Percentiles rank a stretch among this genome's conserved stretches.
These are phyloP conservation scores for Quadriops clusia DNA, from an alignment of 2,888 invertebrate genomes.

Conservation along the genomic window DNA sequence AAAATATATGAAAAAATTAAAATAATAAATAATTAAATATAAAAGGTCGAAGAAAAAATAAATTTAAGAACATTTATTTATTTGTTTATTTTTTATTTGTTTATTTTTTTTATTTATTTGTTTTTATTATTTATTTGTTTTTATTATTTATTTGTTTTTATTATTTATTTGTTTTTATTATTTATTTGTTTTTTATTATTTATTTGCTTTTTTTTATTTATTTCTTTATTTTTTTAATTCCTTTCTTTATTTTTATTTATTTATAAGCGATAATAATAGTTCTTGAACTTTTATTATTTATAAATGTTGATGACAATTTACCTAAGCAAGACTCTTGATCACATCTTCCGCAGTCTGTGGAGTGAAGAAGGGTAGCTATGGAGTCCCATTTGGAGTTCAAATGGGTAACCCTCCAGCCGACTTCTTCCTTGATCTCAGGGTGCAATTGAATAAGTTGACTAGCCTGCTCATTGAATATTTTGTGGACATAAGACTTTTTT, in stretches of 20 bases:
- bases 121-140: no score
- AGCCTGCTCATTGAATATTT: slow-evolving; percentile 69
- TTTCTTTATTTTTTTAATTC: no score
- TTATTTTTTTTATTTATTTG: no score
- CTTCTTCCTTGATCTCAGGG: slow-evolving; percentile 52
- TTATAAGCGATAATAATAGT: no score
- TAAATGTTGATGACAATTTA: slow-evolving; percentile 9
- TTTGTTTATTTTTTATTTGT: neutral
- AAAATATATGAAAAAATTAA: neutral
- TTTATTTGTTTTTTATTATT: no score
- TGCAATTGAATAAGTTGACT: slow-evolving; percentile 53
- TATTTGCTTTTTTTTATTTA: no score
- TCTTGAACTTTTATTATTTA: no score
- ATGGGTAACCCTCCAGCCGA: slow-evolving; percentile 60
- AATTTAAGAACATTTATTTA: neutral
- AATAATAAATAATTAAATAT: neutral
- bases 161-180: neutral
- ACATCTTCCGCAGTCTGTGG: slow-evolving; percentile 37
- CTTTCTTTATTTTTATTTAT: no score
- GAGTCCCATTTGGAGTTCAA: slow-evolving; percentile 71
- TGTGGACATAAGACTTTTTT: slow-evolving; percentile 57
- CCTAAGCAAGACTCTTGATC: slow-evolving; percentile 30
- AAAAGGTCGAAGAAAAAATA: neutral
- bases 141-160: neutral
- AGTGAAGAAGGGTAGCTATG: slow-evolving; percentile 57